These are phyloP conservation scores for Lysandra bellargus DNA, from an alignment of 2,888 invertebrate genomes.

Conservation along the genomic window DNA sequence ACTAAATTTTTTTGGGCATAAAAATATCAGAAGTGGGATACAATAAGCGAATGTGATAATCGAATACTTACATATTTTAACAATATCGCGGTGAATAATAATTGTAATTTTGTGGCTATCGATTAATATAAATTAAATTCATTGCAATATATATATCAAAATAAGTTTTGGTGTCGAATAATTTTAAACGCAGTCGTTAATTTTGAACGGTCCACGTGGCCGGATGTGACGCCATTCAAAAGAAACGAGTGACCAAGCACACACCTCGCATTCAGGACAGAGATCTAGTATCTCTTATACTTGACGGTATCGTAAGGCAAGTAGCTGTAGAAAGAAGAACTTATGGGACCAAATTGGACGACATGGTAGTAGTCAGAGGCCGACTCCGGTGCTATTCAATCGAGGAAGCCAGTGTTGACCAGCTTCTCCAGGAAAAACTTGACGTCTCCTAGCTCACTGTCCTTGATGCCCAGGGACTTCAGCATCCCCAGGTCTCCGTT, in stretches of 20 bases:
- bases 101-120: neutral
- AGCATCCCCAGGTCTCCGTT: constrained; percentile 96
- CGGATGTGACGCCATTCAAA: constrained; percentile 52
- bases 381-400: constrained; percentile 89
- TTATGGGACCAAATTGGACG: constrained; percentile 84
- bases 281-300: constrained; percentile 63
- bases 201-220: constrained; percentile 65
- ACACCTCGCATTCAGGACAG: constrained; percentile 53
- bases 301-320: constrained; percentile 80
- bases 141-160: neutral
- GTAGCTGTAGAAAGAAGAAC: constrained; percentile 87
- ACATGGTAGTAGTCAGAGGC: constrained; percentile 86
- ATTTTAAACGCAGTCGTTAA: constrained; percentile 48
- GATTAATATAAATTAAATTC: neutral
- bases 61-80: neutral
- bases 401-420: constrained; percentile 96
- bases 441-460: constrained; percentile 96
- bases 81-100: neutral
- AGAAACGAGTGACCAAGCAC: constrained; percentile 38
- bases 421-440: constrained; percentile 98
- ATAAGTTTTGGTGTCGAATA: constrained; percentile 22
- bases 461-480: constrained; percentile 96
- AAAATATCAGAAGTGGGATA: neutral
- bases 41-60: neutral
- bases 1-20: neutral